Evolutionary conservation across 1,140 invertebrate genomes (phyloP), one percentile per base, ranked within the genome.

Genomic region (Heliothis virescens): DNA sequence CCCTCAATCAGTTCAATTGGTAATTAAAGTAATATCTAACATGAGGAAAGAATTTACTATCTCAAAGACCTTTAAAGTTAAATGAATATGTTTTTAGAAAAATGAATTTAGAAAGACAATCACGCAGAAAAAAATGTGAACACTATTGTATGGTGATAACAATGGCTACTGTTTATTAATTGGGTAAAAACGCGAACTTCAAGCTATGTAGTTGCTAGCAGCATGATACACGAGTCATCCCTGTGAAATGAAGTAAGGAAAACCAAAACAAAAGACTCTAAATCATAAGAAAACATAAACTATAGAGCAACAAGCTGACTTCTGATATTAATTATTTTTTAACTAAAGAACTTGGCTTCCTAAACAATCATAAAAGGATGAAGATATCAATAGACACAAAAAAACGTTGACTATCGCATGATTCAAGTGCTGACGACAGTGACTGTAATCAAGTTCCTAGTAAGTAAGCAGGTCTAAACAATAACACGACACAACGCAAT

Each of bases 371-470:
- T 12, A 48, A 50, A 48, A 12, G 11, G 53, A 0, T 18, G 16
- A 11, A 16, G 55, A 57, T 57, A 57, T 11, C 12, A 63, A 3
- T 63, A 47, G n/a, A n/a, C 62, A 63, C 16, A n/a, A n/a, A 18
- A 52, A 52, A 26, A 16, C 16, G 10, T 60, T 29, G 67, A 50
- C 62, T 52, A 71, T 71, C 21, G 26, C 21, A 53, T 71, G 67
- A 71, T 52, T 71, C 48, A 71, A 71, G 12, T n/a, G 18, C 67
- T 71, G 67, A 71, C 48, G 67, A 53, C 7, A 53, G 48, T 71
- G 48, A 52, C 13, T 71, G 48, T 71, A 53, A 71, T 71, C 67
- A 71, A 47, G 48, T 71, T 71, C 63, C n/a, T 52, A 11, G 67
- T 71, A 71, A 18, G 48, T 26, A 26, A n/a, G 13, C 13, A 41